Evolutionary conservation across 2,888 invertebrate species (phyloP), one percentile per base, ranked within the genome.

Genomic region (Cephus pygmeus): DNA sequence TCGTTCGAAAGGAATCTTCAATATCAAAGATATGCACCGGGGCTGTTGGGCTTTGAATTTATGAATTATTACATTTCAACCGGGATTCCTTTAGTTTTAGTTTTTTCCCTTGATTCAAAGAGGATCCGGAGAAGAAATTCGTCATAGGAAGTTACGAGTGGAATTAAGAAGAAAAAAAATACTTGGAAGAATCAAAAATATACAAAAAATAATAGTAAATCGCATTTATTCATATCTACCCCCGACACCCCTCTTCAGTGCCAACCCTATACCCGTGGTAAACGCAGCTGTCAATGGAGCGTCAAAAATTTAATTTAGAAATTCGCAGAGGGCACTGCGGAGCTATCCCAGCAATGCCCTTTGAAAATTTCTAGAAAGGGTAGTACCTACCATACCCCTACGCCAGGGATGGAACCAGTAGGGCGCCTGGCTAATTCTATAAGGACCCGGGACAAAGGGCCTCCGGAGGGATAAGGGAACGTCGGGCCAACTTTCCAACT

Each of bases 61-160:
- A 81, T 81, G 83, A 86, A 85, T 86, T 86, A 85, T 87, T 80
- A 81, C 82, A 83, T 85, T 83, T 85, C 83, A 80, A 78, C 77
- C 76, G 82, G 81, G 81, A 87, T 87, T 86, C 81, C 76, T 68
- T 23, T 23, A 56, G 23, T 56, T 56, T 56, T 23, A 9, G 15
- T 56, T 56, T 56, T 56, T 56, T 0, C 23, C 15, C 6, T 56
- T 2, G 23, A 23, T 23, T 56, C 56, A 56, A 56, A 56, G 23
- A 0, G 4, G 9, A 56, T 9, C 9, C 9, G 9, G 2, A 9
- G 23, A 56, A 23, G 56, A 56, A 56, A 56, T 56, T 56, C 23
- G 23, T 56, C 9, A 23, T 56, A 56, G 0, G 56, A 2, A 56
- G 2, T 56, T 9, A 56, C 23, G 56, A 23, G 15, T 56, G 56